Evolutionary conservation across 2,113 vertebrate genomes (phyloP).

Genomic region (Gnathonemus echidnorhynchus): DNA sequence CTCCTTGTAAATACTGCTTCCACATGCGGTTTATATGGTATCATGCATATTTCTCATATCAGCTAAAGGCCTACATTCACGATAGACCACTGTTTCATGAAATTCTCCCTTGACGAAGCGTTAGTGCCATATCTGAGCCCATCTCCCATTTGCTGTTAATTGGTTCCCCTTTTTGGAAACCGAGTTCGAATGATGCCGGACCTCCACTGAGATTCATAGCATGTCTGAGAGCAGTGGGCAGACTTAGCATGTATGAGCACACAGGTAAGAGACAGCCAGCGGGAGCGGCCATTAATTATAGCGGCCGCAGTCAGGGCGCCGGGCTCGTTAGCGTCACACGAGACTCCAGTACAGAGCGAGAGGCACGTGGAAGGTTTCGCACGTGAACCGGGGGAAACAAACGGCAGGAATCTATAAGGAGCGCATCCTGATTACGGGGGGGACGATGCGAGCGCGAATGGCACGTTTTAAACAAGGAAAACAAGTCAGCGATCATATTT

Average conservation of each 20-base stretch:
- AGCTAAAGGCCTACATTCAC: neutral
- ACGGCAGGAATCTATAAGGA: neutral
- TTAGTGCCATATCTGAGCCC: neutral
- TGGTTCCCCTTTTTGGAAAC: neutral
- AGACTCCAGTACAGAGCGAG: neutral
- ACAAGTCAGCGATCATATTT: neutral
- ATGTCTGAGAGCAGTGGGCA: neutral
- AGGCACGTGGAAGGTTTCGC: neutral
- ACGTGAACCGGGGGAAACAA: neutral
- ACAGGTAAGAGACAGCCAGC: neutral
- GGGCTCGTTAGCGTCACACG: neutral
- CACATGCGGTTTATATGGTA: neutral
- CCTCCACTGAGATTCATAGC: neutral
- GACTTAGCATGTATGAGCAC: neutral
- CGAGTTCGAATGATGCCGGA: neutral
- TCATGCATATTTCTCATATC: neutral
- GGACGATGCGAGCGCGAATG: neutral
- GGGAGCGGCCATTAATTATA: neutral
- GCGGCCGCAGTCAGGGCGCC: neutral
- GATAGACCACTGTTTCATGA: neutral
- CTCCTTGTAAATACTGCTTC: neutral
- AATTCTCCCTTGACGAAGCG: neutral
- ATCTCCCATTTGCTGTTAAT: neutral
- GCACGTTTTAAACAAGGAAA: slow-evolving; percentile 13
- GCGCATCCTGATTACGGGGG: neutral